Evolutionary conservation across 2,797 vertebrate species (phyloP).

Genomic region (Cynodonichthys magdalenae): DNA sequence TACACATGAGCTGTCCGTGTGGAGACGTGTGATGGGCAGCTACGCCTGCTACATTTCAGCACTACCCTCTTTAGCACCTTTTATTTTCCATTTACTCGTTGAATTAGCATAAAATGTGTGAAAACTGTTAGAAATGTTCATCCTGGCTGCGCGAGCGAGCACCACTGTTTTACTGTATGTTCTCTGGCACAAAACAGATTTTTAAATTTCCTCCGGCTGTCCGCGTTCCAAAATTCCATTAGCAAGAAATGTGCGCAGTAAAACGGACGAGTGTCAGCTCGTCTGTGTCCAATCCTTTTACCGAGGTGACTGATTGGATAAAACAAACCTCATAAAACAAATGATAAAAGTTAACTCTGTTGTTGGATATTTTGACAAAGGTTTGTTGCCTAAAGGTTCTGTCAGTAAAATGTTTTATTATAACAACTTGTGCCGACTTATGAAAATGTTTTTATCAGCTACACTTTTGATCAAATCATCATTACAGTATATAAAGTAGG

Average conservation of each 20-base stretch:
- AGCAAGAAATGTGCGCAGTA: conserved; percentile 45
- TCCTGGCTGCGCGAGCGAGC: neutral
- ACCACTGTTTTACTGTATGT: conserved; percentile 11
- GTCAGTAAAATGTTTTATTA: too few species aligned
- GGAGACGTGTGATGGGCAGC: conserved; percentile 46
- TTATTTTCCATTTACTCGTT: conserved; percentile 30
- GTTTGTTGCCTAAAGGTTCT: too few species aligned
- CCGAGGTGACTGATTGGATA: conserved; percentile 35
- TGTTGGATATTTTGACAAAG: neutral
- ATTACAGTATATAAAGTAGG: too few species aligned
- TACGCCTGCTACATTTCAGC: conserved; percentile 30
- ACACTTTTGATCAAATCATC: too few species aligned
- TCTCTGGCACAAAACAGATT: conserved; percentile 3
- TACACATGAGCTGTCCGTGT: conserved; percentile 42
- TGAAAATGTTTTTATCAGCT: too few species aligned
- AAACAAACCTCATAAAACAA: conserved; percentile 7
- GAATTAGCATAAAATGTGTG: conserved; percentile 10
- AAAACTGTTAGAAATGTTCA: neutral
- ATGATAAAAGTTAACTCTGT: neutral
- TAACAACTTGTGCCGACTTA: too few species aligned
- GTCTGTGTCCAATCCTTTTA: conserved; percentile 30
- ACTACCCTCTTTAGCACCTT: conserved; percentile 23
- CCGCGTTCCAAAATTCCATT: conserved; percentile 58
- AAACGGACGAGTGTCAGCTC: conserved; percentile 56
- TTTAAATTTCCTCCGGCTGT: conserved; percentile 11